Percentiles rank a stretch among this genome's conserved stretches.
These are phyloP conservation scores for Caenorhabditis auriculariae DNA, from an alignment of 2,888 invertebrate species.

Conservation along the genomic window DNA sequence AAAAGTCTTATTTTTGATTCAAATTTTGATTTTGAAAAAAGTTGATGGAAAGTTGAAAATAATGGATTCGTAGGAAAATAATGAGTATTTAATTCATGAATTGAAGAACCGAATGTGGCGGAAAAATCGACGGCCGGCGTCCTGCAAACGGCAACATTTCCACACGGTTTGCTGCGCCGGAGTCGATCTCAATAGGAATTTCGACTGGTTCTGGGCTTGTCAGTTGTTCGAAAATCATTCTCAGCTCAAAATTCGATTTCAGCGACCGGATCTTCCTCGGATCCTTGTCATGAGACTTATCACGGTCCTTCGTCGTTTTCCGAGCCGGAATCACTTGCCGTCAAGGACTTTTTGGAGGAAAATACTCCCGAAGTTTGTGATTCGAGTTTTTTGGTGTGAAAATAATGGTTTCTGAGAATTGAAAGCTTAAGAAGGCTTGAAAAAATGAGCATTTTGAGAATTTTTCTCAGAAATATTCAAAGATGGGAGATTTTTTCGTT, in stretches of 20 bases:
- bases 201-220: conserved; percentile 62
- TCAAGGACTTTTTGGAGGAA: conserved; percentile 58
- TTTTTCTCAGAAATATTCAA: no score
- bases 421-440: no score
- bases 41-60: not conserved
- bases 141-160: conserved; percentile 51
- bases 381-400: no score
- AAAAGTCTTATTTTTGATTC: no score
- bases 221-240: not conserved
- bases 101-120: conserved; percentile 63
- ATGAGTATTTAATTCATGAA: not conserved
- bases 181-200: conserved; percentile 62
- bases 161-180: conserved; percentile 59
- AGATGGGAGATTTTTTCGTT: no score
- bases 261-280: conserved; percentile 45
- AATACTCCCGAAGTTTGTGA: conserved; percentile 46
- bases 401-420: no score
- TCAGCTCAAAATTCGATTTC: conserved; percentile 2
- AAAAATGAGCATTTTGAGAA: no score
- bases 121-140: conserved; percentile 60
- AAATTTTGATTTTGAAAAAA: no score
- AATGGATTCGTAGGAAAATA: not conserved
- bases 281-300: conserved; percentile 61
- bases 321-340: conserved; percentile 60
- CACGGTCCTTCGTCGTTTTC: conserved; percentile 60